Evolutionary conservation across 2,888 invertebrate species (phyloP).

Genomic region (Operophtera brumata): DNA sequence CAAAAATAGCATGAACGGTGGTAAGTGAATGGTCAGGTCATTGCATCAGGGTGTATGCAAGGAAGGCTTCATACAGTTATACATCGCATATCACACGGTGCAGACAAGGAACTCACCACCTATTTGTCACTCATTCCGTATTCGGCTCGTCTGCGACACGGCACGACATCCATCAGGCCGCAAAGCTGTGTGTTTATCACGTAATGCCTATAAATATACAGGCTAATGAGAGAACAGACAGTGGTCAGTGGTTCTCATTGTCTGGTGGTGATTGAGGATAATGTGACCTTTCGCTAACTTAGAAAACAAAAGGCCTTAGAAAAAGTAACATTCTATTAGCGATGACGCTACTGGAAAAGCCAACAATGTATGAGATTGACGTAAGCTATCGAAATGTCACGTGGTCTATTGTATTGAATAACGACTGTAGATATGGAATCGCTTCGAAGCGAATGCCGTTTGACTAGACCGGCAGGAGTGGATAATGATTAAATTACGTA

Average conservation of each 20-base stretch:
- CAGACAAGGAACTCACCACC: slow-evolving; percentile 27
- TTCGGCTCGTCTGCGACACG: slow-evolving; percentile 42
- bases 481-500: background rate
- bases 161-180: slow-evolving; percentile 61
- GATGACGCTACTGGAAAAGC: no score
- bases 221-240: slow-evolving; percentile 42
- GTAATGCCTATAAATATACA: slow-evolving; percentile 60
- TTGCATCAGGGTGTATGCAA: slow-evolving; percentile 6
- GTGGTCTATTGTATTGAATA: no score
- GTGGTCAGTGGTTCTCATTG: slow-evolving; percentile 5
- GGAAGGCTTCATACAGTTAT: slow-evolving; percentile 15
- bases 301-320: no score
- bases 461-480: no score
- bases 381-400: no score
- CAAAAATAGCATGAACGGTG: no score
- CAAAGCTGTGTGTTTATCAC: slow-evolving; percentile 54
- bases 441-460: no score
- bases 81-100: slow-evolving; percentile 26
- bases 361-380: no score
- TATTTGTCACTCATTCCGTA: slow-evolving; percentile 43
- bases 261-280: background rate
- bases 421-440: no score
- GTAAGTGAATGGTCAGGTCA: background rate
- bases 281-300: slow-evolving; percentile 1
- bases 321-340: no score